Conservation (phyloP, 1,140 invertebrate genomes). For the Drosophila asahinai region DNA sequence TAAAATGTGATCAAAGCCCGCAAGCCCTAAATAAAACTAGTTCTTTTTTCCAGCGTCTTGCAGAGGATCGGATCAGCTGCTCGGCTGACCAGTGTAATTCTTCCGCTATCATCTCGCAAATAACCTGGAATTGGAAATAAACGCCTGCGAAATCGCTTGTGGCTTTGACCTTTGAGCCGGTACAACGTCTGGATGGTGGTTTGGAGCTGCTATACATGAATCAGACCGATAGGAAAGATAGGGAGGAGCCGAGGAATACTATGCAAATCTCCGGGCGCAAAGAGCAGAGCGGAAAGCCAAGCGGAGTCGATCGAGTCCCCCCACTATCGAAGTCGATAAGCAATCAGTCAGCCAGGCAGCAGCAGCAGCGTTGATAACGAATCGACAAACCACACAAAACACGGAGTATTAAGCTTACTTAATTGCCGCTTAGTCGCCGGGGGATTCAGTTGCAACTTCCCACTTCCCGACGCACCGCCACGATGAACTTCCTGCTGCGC, state of each 20-base stretch:
- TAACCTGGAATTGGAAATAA: constrained; percentile 21
- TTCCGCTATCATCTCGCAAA: constrained; percentile 13
- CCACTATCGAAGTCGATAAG: constrained; percentile 42
- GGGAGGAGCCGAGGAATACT: constrained; percentile 4
- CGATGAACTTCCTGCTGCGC: constrained; percentile 76
- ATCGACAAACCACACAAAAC: constrained; percentile 12
- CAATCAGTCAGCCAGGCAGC: neutral
- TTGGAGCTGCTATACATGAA: constrained; percentile 19
- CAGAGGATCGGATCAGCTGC: neutral
- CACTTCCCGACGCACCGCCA: constrained; percentile 11
- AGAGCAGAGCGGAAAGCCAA: constrained; percentile 1
- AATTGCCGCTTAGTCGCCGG: constrained; percentile 23
- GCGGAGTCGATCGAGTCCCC: neutral
- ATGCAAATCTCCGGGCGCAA: constrained; percentile 31
- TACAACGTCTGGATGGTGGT: constrained; percentile 37
- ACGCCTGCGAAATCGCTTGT: constrained; percentile 26
- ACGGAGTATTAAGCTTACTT: constrained; percentile 13
- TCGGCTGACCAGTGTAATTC: constrained; percentile 24
- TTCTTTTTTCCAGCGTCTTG: no score
- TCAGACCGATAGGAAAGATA: constrained; percentile 15
- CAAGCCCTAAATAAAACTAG: no score
- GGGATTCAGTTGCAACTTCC: constrained; percentile 29
- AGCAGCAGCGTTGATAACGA: constrained; percentile 11
- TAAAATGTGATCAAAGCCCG: no score
- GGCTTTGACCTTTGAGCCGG: constrained; percentile 46